Percentiles rank a stretch among this genome's conserved stretches.
phyloP scores from a whole-genome alignment of 2,888 invertebrate genomes.

The Piscicola geometra region DNA sequence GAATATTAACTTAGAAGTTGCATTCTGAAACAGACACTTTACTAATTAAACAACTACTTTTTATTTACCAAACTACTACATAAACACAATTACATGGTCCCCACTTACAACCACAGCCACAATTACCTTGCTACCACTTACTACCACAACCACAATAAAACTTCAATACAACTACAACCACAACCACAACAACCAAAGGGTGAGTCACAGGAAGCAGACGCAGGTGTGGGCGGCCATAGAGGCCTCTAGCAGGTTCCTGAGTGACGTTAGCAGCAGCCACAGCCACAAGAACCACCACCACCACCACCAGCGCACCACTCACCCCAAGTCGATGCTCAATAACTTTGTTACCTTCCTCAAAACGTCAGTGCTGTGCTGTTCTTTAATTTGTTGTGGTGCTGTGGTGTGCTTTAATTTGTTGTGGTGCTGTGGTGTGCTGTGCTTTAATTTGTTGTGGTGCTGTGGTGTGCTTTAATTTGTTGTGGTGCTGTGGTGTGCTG shows the following conservation, averaged over 20 bases:
- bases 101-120: too few relatives aligned
- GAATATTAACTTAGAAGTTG: too few relatives aligned
- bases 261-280: not conserved
- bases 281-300: not conserved
- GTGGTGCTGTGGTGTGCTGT: too few relatives aligned
- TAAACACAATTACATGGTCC: too few relatives aligned
- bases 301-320: not conserved
- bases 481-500: too few relatives aligned
- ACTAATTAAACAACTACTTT: too few relatives aligned
- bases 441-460: too few relatives aligned
- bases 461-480: too few relatives aligned
- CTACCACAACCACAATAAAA: not conserved
- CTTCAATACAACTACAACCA: too few relatives aligned
- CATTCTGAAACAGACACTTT: too few relatives aligned
- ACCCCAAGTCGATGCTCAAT: constrained; percentile 10
- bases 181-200: not conserved
- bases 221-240: not conserved
- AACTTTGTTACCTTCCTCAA: constrained; percentile 13
- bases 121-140: not conserved
- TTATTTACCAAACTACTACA: not conserved
- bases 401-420: too few relatives aligned
- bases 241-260: constrained; percentile 18
- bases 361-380: not conserved
- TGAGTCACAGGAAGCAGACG: constrained; percentile 2
- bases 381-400: not conserved